Base-by-base conservation (phyloP, 2,797 vertebrate species). In the Gouania willdenowi region DNA sequence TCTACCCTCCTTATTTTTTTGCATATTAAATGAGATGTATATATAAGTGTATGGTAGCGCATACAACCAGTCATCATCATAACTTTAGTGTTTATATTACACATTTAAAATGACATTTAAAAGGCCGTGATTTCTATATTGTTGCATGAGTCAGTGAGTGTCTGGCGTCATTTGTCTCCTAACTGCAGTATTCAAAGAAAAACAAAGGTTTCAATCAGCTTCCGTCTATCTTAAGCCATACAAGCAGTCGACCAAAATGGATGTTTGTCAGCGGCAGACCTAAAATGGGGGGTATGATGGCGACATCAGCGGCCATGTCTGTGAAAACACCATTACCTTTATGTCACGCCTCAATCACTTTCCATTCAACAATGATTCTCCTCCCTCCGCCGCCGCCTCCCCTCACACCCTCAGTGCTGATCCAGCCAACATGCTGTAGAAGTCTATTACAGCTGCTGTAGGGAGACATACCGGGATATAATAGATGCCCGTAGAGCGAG, bases 311-410 rank as follows among this genome's bases (percentile, higher is more conserved):
- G 15, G 69, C 77, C 62, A 69, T 75, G 83, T 83, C 82, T 85
- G 77, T 82, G 81, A 85, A 85, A 85, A 84, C 80, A 81, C 78
- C 61, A 86, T 87, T 87, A 87, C 75, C 82, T 79, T 55, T 65
- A 44, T 69, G 84, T 88, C 85, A 86, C 66, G 81, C 85, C 81
- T 87, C 87, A 82, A 82, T 85, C 84, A 80, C 76, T 83, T 79
- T 79, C 78, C 74, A 78, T 81, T 83, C 82, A 83, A 70, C 26
- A 26, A 53, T 42, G 75, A 55, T 59, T 68, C 22, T 1, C 55
- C 40, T 39, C 42, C 6, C 2, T 22, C 6, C 21, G 12, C 26
- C n/a, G 2, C 12, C 3, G 24, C 5, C 10, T 21, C 15, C 25
- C 58, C 34, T 53, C 51, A 60, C 61, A 66, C 71, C 66, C 71